These are phyloP conservation scores for Toxotes lorentzi DNA, from an alignment of 2,797 vertebrate species.

Conservation along the genomic window DNA sequence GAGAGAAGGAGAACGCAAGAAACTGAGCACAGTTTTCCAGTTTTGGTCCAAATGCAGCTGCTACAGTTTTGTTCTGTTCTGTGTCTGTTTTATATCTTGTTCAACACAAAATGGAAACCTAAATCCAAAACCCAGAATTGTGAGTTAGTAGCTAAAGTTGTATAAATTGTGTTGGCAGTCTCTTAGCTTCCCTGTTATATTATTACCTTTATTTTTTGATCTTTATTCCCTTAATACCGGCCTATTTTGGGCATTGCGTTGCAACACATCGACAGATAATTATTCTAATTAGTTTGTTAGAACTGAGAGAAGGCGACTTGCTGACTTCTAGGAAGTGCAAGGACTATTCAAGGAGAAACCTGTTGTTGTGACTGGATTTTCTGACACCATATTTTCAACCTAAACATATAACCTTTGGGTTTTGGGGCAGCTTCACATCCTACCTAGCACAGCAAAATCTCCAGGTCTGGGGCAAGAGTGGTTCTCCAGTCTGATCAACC, in stretches of 20 bases:
- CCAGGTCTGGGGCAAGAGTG: too few relatives aligned
- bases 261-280: conserved; percentile 19
- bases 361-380: conserved; percentile 23
- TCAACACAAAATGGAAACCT: background rate
- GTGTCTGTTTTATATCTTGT: background rate
- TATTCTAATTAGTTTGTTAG: conserved; percentile 28
- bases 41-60: conserved; percentile 18
- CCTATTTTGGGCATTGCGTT: background rate
- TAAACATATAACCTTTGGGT: background rate
- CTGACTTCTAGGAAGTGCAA: conserved; percentile 4
- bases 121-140: background rate
- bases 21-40: background rate
- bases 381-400: background rate
- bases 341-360: conserved; percentile 23
- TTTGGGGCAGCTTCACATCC: background rate
- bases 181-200: background rate
- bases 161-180: background rate
- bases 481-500: too few relatives aligned
- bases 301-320: background rate
- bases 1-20: background rate
- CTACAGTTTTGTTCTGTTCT: background rate
- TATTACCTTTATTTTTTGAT: background rate
- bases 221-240: background rate
- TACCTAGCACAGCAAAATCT: too few relatives aligned
- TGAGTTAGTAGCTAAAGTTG: background rate